Evolutionary conservation across 2,888 invertebrate genomes (phyloP), one percentile per base, ranked within the genome.

Genomic region (Phrixothrix hirtus): DNA sequence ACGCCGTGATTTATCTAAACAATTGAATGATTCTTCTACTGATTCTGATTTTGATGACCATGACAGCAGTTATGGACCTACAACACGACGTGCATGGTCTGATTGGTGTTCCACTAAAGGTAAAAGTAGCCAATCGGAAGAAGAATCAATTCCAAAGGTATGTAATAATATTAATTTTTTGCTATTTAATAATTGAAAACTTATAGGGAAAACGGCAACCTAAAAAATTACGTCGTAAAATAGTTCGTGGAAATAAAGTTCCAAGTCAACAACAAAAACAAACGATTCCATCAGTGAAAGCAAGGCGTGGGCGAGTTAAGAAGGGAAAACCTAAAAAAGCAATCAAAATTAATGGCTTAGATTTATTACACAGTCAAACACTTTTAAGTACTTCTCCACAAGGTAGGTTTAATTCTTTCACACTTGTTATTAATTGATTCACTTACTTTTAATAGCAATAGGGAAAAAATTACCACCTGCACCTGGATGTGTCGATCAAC

Each of bases 401-500:
- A 74, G 84, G 83, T 77, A 75, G 46, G 31, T 16, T 25, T 25
- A 21, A 11, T 26, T 47, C 25, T 12, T 7, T 47, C 13, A 32
- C 10, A 45, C 12, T 34, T 35, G 32, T 9, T 25, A 27, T 50
- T 9, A 9, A 10, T 17, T 6, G 17, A 36, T n/a, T 6, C 6
- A 27, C 10, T 31, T 5, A 34, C 45, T 37, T 53, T 41, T 55
- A 63, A 11, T 58, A 70, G 81, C 82, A 36, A 78, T 80, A 65
- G 84, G 86, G 5, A 86, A 86, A 69, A 87, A 86, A 73, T 80
- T 88, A 58, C 91, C 91, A 27, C 91, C 93, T 17, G 93, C 93
- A 35, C 93, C 92, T 6, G 95, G 95, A 43, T 92, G 92, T 72
- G 90, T 95, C 50, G 94, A 92, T 75, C 93, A 94, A 73, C 92